phyloP scores from a whole-genome alignment of 2,888 invertebrate species.

The Cephus nigrinus region DNA sequence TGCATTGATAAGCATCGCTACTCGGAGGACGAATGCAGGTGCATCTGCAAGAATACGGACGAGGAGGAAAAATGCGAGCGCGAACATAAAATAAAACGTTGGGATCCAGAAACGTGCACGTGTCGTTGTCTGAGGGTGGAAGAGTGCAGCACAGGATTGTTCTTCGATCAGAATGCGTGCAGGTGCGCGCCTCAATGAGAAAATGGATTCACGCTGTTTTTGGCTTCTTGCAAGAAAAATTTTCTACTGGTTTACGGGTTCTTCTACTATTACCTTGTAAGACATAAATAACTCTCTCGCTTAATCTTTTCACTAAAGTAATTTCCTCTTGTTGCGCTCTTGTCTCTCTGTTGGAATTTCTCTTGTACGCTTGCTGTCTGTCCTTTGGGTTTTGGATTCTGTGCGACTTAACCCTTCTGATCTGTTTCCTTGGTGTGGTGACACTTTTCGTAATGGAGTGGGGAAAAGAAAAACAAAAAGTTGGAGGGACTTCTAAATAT shows the following conservation, averaged over 20 bases:
- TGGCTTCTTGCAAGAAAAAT: conserved; percentile 4
- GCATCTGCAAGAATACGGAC: conserved; percentile 72
- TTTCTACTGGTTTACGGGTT: conserved; percentile 24
- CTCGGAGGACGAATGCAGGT: conserved; percentile 70
- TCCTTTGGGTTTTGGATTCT: neutral
- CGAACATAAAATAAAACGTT: conserved; percentile 68
- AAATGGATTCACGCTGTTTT: neutral
- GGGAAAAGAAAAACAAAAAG: neutral
- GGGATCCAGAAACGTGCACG: conserved; percentile 72
- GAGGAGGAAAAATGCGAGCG: conserved; percentile 71
- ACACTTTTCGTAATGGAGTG: neutral
- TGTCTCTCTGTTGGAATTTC: neutral
- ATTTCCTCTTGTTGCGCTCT: neutral
- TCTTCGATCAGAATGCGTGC: conserved; percentile 71
- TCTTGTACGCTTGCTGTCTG: neutral
- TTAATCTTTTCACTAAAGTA: neutral
- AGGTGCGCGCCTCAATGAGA: conserved; percentile 63
- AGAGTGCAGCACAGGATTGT: conserved; percentile 73
- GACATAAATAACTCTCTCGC: neutral
- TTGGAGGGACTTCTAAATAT: neutral
- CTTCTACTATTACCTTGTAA: conserved; percentile 12
- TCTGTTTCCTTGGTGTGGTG: neutral
- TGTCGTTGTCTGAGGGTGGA: conserved; percentile 71
- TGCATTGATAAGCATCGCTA: conserved; percentile 74
- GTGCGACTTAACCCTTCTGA: neutral